Base-by-base conservation (phyloP, 2,888 invertebrate species). In the Zele albiditarsus region DNA sequence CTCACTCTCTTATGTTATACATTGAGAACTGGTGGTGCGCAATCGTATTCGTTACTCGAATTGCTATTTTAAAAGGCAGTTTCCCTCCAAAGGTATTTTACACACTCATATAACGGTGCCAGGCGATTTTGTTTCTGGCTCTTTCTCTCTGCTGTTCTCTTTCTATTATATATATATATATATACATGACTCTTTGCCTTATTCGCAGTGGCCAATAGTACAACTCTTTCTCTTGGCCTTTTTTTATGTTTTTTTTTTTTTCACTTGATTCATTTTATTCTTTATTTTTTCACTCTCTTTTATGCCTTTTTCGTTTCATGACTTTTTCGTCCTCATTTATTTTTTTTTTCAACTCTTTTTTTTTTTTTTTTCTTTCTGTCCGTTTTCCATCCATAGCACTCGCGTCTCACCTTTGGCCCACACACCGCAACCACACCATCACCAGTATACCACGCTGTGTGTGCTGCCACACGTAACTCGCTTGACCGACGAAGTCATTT, bases 31-130 rank as follows among this genome's bases (percentile, higher is more conserved):
- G 53, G 53, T 6, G 53, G 53, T 20, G 67, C 75, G 80, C 81
- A 78, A 83, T 83, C 80, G 80, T 82, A 82, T 85, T 85, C 83
- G 83, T 85, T 84, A 82, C 81, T 78, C 75, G 81, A 82, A 82
- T 80, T 81, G 82, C 82, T 80, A 81, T 78, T 84, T 83, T 81
- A 80, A 83, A 82, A 82, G 82, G 80, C 80, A 81, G 83, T 84
- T 84, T 80, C 16, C 71, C 74, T 63, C 53, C 68, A 57, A 46
- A 25, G 53, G 46, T 69, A 65, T 73, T 75, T 67, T 71, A 67
- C 66, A 65, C 72, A 74, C 68, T 71, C 68, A 33, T 65, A 63
- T 66, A 71, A 65, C 72, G 49, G 49, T 71, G 75, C 62, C 58
- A 67, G 38, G 20, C n/a, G 62, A 33, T 42, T 53, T 46, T n/a